Evolutionary conservation across 2,888 invertebrate species (phyloP).

Genomic region (Chouioia cunea): DNA sequence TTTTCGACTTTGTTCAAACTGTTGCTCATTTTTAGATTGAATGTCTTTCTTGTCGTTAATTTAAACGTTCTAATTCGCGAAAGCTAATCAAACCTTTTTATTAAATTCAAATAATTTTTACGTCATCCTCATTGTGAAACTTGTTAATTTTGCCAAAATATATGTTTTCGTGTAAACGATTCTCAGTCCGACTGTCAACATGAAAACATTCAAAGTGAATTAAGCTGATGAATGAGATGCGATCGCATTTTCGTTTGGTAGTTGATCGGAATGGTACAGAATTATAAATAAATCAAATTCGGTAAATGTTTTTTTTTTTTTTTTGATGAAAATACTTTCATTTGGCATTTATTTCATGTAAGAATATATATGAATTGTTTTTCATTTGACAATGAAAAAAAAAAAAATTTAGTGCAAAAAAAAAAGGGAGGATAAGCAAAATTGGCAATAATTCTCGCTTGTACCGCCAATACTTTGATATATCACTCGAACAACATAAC

Average conservation of each 20-base stretch:
- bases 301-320: neutral
- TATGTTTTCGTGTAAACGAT: conserved; percentile 14
- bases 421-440: conserved; percentile 2
- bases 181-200: conserved; percentile 26
- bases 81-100: neutral
- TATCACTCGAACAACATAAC: conserved; percentile 42
- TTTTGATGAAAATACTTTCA: conserved; percentile 37
- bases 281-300: neutral
- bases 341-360: conserved; percentile 37
- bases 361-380: conserved; percentile 31
- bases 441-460: conserved; percentile 18
- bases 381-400: conserved; percentile 13
- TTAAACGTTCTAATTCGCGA: no score
- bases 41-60: no score
- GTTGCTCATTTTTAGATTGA: conserved; percentile 24
- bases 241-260: conserved; percentile 19
- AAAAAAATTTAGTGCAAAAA: conserved; percentile 31
- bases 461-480: conserved; percentile 19
- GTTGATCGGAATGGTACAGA: no score
- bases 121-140: conserved; percentile 26
- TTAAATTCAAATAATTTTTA: conserved; percentile 9
- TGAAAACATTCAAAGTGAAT: conserved; percentile 25
- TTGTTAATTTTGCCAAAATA: conserved; percentile 40
- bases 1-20: conserved; percentile 8
- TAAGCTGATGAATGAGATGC: neutral